phyloP scores from a whole-genome alignment of 2,113 vertebrate genomes.

The Periophthalmus modestus region DNA sequence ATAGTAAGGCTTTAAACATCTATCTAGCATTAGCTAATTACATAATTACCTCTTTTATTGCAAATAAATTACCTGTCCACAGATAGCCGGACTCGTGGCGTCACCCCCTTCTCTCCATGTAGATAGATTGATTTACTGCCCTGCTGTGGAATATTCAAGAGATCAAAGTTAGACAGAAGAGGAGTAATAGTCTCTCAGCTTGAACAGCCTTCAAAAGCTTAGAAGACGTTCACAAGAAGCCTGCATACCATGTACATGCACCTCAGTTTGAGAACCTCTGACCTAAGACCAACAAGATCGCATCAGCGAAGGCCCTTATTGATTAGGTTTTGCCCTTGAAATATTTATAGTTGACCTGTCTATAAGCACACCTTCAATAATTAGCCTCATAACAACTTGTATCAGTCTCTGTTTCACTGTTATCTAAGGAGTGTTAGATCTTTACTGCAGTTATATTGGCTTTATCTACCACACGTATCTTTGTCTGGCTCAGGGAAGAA shows the following conservation, averaged over 20 bases:
- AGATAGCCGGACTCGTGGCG: too few species aligned
- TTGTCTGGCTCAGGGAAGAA: background rate
- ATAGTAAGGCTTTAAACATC: background rate
- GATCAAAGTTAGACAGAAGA: background rate
- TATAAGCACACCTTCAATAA: slow-evolving; percentile 1
- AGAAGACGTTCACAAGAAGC: background rate
- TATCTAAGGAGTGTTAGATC: slow-evolving; percentile 10
- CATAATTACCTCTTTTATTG: too few species aligned
- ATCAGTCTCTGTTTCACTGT: background rate
- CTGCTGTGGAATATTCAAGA: too few species aligned
- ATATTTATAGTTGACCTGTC: background rate
- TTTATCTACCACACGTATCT: slow-evolving; percentile 21
- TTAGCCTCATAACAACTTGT: background rate
- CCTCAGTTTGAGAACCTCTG: background rate
- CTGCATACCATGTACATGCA: background rate
- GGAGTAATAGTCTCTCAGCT: background rate
- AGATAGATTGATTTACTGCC: too few species aligned
- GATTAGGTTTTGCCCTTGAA: slow-evolving; percentile 1
- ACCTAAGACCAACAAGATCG: background rate
- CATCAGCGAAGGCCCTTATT: background rate
- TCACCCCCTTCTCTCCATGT: too few species aligned
- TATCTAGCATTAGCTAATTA: background rate
- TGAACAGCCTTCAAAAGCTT: background rate
- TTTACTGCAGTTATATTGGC: slow-evolving; percentile 22
- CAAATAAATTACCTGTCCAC: too few species aligned